Percentiles rank a stretch among this genome's conserved stretches.
Conservation (phyloP, 2,113 vertebrate species). For the Engraulis encrasicolus region DNA sequence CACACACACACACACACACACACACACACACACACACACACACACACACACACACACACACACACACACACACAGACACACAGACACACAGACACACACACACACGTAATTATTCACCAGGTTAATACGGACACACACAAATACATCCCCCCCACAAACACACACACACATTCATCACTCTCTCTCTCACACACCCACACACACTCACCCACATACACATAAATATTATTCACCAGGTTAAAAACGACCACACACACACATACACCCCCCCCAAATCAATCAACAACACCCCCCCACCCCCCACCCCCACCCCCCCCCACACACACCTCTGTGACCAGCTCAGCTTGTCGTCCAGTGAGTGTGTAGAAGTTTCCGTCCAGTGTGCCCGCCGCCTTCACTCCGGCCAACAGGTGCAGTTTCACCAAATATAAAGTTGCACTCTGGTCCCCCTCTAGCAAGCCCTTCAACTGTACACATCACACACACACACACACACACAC, state of each 20-base stretch:
- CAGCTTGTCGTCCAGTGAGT: slow-evolving; percentile 82
- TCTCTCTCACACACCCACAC: neutral
- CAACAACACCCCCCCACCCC: too few species aligned
- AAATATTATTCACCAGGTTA: too few species aligned
- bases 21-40: neutral
- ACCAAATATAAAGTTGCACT: slow-evolving; percentile 78
- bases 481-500: too few species aligned
- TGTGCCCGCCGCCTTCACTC: slow-evolving; percentile 71
- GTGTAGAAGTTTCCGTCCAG: slow-evolving; percentile 84
- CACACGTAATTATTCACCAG: neutral
- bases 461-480: slow-evolving; percentile 71
- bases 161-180: neutral
- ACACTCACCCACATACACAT: slow-evolving; percentile 63
- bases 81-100: neutral
- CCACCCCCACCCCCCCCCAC: too few species aligned
- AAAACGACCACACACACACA: too few species aligned
- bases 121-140: neutral
- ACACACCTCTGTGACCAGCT: slow-evolving; percentile 72
- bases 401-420: slow-evolving; percentile 88
- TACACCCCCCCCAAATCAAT: too few species aligned
- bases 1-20: too few species aligned
- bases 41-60: neutral
- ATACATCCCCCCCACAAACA: neutral
- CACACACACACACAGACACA: slow-evolving; percentile 75
- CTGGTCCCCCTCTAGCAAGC: slow-evolving; percentile 61